Conservation (phyloP, 2,113 vertebrate genomes). For the Scalopus aquaticus region DNA sequence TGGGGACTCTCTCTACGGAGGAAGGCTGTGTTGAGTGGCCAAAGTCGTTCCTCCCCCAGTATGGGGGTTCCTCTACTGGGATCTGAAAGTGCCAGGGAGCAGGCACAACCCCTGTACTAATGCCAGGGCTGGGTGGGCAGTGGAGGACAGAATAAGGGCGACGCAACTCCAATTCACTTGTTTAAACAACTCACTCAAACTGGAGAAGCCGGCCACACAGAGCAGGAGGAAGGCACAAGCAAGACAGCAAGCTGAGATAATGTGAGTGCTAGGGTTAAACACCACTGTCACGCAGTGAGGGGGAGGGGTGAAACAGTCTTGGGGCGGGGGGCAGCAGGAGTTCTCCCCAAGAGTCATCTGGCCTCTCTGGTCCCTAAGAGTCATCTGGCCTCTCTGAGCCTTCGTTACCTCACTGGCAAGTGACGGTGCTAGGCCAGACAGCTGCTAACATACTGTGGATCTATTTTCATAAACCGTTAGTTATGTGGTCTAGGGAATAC, state of each 20-base stretch:
- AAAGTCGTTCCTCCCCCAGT: neutral
- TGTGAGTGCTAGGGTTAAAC: neutral
- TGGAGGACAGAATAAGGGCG: neutral
- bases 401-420: neutral
- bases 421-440: neutral
- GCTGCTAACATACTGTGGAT: neutral
- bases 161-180: neutral
- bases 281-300: neutral
- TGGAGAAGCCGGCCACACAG: neutral
- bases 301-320: neutral
- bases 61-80: neutral
- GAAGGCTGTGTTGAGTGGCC: neutral
- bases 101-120: neutral
- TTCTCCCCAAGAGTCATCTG: neutral
- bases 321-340: too few relatives aligned
- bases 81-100: neutral
- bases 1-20: slow-evolving; percentile 77
- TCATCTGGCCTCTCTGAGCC: neutral
- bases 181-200: neutral
- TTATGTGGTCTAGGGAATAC: neutral
- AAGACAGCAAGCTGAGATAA: too few relatives aligned
- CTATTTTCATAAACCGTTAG: neutral
- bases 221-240: neutral
- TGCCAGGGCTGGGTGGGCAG: neutral
- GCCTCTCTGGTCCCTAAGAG: neutral